Evolutionary conservation across 2,888 invertebrate genomes (phyloP), one percentile per base, ranked within the genome.

Genomic region (Chrysomela aeneicollis): DNA sequence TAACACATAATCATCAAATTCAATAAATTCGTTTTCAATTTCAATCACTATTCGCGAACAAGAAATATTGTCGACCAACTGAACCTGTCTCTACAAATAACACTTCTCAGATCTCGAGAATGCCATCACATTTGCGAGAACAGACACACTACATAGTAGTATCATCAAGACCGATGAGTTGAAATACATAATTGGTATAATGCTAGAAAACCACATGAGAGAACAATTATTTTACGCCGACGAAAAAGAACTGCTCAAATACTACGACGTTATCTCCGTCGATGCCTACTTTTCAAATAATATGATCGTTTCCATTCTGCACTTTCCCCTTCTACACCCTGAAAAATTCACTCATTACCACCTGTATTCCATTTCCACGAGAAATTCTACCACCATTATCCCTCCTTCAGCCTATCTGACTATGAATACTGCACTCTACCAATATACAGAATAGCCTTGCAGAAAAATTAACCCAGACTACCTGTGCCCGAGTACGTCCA

Each of bases 1-100:
- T 58, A 15, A 22, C 19, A 1, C 58, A 58, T 17, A 58, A 58
- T 30, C 58, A 58, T 30, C 2, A n/a, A 51, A 26, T 8, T 53
- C 15, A 17, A 53, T 17, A 32, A 32, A 9, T 32, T 35, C 10
- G 32, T 32, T 5, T 53, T 32, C 32, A 35, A 53, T 10, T 53
- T 17, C 18, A 53, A 53, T 17, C n/a, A 42, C 6, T 26, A 26
- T 26, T 5, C 6, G 26, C 26, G 6, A 26, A 26, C 26, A 26
- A 26, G 42, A 10, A 42, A 42, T 42, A 42, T 42, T 9, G 2
- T 10, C 2, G 42, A 42, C 12, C 42, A 42, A 42, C 8, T 49
- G 2, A 49, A 19, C 8, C 49, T 49, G 1, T 49, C 49, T 2
- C 8, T 49, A n/a, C 22, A 19, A 18, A 8, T 49, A 9, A 49